These are phyloP conservation scores for Drosophila lowei DNA, from an alignment of 1,140 invertebrate species.

Conservation along the genomic window DNA sequence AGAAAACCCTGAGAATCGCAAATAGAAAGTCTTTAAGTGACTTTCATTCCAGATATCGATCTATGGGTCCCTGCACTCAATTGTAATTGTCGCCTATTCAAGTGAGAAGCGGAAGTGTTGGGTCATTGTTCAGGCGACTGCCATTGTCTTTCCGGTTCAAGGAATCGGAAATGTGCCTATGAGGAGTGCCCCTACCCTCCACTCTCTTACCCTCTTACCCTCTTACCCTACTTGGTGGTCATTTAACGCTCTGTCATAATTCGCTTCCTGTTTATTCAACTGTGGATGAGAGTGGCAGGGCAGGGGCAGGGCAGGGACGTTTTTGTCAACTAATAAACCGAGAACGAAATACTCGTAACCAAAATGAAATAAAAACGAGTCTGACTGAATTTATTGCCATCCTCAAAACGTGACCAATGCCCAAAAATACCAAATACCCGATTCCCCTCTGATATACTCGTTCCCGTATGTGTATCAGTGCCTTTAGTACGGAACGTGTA, in stretches of 20 bases:
- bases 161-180: slow-evolving; percentile 14
- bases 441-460: slow-evolving; percentile 16
- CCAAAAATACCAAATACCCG: slow-evolving; percentile 10
- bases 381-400: slow-evolving; percentile 51
- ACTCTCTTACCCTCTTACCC: slow-evolving; percentile 10
- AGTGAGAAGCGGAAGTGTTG: slow-evolving; percentile 36
- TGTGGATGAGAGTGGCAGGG: slow-evolving; percentile 13
- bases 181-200: background rate
- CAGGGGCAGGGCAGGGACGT: slow-evolving; percentile 34
- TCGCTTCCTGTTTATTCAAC: slow-evolving; percentile 48
- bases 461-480: slow-evolving; percentile 67
- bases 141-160: slow-evolving; percentile 9
- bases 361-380: slow-evolving; percentile 50
- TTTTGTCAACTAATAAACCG: slow-evolving; percentile 60
- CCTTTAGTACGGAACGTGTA: slow-evolving; percentile 68
- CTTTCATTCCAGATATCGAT: slow-evolving; percentile 21
- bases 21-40: background rate
- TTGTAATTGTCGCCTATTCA: slow-evolving; percentile 30
- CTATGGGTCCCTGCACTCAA: slow-evolving; percentile 14
- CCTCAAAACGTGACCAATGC: slow-evolving; percentile 50
- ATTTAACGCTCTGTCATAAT: slow-evolving; percentile 58
- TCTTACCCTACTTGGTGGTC: slow-evolving; percentile 44
- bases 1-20: background rate
- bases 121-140: slow-evolving; percentile 8
- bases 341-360: slow-evolving; percentile 36